Evolutionary conservation across 2,113 vertebrate genomes (phyloP), one percentile per base, ranked within the genome.

Genomic region (Melanocharis versteri): DNA sequence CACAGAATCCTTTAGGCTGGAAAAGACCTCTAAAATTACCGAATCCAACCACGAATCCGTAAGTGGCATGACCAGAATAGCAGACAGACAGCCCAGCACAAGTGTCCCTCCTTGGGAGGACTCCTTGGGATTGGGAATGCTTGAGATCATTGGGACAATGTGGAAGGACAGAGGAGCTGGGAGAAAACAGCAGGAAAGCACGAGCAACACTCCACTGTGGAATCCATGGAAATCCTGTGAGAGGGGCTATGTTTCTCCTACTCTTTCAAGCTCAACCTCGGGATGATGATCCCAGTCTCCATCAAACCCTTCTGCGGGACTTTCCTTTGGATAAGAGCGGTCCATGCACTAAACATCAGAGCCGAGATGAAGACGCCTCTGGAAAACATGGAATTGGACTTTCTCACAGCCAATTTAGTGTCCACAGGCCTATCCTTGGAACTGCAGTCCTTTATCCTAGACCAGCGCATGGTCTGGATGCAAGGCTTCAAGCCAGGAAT

Each of bases 401-500:
- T 87, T 39, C 19, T n/a, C 16, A 20, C 10, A 7, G 17, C 12
- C 26, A 28, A 1, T 7, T 64, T 15, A 27, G 23, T 39, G 26
- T 22, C 26, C 57, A 64, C 26, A 57, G 31, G 11, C 24, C 27
- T 42, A 6, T 15, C 33, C 44, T 75, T 54, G 56, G 61, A 76
- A 86, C 24, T 47, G 21, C 24, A 90, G 10, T 64, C 54, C 13
- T 58, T 47, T 40, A 51, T 35, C 57, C 48, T 56, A 18, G 80
- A 44, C 7, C 4, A 51, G 12, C 17, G 1, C 8, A 20, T 84
- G 42, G 31, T 50, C 33, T 60, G 69, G 26, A 47, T 27, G 19
- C 5, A 44, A n/a, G 10, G 15, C 47, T 72, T 48, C 0, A 0
- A 78, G 33, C 4, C 31, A 65, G 28, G 37, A 73, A 37, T n/a